These are phyloP conservation scores for Albula goreensis DNA, from an alignment of 2,113 vertebrate genomes.

Conservation along the genomic window DNA sequence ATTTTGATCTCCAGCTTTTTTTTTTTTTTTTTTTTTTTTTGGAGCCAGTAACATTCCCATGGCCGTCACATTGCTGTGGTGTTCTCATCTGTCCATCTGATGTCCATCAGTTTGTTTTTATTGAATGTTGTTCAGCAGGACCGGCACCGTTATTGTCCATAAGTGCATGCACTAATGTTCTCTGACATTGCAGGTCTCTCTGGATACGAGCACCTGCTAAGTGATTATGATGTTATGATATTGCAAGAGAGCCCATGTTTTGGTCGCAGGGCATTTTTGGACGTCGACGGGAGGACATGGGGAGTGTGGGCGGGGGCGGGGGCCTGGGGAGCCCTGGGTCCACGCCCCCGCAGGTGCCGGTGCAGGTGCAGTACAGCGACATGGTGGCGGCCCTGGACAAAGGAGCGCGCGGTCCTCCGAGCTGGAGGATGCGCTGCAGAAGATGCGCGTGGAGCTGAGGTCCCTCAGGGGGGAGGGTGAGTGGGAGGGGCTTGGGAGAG, in stretches of 20 bases:
- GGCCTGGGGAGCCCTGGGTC: constrained; percentile 19
- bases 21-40: too few relatives aligned
- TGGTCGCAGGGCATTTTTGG: constrained; percentile 89
- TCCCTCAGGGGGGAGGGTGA: constrained; percentile 94
- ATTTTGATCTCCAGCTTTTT: too few relatives aligned
- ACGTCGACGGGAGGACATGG: constrained; percentile 89
- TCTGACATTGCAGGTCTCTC: too few relatives aligned
- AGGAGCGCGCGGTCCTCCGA: constrained; percentile 93
- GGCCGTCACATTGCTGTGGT: too few relatives aligned
- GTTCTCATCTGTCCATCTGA: too few relatives aligned
- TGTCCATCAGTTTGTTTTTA: too few relatives aligned
- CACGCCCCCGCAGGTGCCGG: constrained; percentile 59
- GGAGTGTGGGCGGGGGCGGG: constrained; percentile 68
- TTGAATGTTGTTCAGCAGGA: too few relatives aligned
- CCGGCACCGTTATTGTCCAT: too few relatives aligned
- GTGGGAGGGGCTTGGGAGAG: neutral
- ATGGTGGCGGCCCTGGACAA: constrained; percentile 96
- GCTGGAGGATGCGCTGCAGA: constrained; percentile 95
- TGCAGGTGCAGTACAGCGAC: constrained; percentile 94
- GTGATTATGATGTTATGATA: too few relatives aligned
- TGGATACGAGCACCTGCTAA: too few relatives aligned
- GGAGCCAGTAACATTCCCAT: too few relatives aligned
- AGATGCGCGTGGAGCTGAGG: constrained; percentile 94
- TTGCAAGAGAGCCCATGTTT: neutral
- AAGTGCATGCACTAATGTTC: too few relatives aligned